phyloP scores from a whole-genome alignment of 1,140 invertebrate species.

The Drosophila cardini region DNA sequence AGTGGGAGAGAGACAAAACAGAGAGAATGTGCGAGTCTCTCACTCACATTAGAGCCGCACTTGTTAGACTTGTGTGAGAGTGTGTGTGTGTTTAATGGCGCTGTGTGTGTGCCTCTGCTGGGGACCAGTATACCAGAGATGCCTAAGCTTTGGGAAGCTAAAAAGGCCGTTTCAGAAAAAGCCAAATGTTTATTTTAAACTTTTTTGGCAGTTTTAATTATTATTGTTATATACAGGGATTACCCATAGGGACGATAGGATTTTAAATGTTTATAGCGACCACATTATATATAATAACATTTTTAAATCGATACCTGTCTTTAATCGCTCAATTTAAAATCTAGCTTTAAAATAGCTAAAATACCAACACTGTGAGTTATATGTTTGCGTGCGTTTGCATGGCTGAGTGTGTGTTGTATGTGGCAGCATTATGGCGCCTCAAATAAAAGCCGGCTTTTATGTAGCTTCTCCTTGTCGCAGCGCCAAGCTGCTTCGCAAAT shows the following conservation, averaged over 20 bases:
- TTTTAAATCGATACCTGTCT: no score
- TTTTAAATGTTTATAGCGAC: no score
- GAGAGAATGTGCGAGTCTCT: slow-evolving; percentile 1
- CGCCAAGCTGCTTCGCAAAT: slow-evolving; percentile 16
- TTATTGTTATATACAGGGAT: no score
- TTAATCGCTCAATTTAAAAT: no score
- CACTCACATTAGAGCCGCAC: slow-evolving; percentile 18
- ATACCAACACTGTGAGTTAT: neutral
- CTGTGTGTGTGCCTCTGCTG: slow-evolving; percentile 27
- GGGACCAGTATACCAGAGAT: slow-evolving; percentile 8
- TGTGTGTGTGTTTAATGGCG: slow-evolving; percentile 50
- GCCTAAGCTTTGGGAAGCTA: no score
- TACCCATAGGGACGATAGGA: no score
- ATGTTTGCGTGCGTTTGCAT: slow-evolving; percentile 15
- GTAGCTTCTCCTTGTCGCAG: slow-evolving; percentile 43
- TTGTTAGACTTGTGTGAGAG: slow-evolving; percentile 38
- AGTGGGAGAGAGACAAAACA: neutral
- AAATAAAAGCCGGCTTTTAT: slow-evolving; percentile 75
- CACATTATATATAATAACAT: no score
- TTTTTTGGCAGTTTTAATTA: no score
- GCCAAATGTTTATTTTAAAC: no score
- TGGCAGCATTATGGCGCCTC: slow-evolving; percentile 76
- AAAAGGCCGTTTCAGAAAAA: no score
- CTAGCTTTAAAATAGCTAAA: no score
- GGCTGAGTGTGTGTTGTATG: slow-evolving; percentile 64